phyloP scores from a whole-genome alignment of 2,888 invertebrate species.

The Ormyrus nitidulus region DNA sequence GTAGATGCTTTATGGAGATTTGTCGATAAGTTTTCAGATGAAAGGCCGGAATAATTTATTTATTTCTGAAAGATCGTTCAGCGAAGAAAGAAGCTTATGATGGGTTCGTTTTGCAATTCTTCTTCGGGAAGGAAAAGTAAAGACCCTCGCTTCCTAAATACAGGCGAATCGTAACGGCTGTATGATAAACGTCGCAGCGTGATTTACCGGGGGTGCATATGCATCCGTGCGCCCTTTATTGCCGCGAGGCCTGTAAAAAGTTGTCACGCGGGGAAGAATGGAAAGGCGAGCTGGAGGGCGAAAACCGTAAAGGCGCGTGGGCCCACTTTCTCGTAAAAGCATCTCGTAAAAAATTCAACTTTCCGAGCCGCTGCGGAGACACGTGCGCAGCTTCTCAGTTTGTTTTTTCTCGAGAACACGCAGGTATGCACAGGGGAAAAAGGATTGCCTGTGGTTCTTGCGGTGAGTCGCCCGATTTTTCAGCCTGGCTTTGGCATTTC shows the following conservation, averaged over 20 bases:
- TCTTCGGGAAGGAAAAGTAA: no score
- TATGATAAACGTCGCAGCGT: conserved; percentile 33
- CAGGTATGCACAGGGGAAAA: no score
- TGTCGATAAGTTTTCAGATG: no score
- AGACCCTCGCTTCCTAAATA: conserved; percentile 7
- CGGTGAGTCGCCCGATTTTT: background rate
- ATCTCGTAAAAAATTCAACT: conserved; percentile 40
- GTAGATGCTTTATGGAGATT: no score
- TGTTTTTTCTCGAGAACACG: no score
- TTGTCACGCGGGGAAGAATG: conserved; percentile 2
- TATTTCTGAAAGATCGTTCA: no score
- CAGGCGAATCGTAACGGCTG: conserved; percentile 31
- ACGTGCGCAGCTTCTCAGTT: no score
- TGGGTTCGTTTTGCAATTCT: no score
- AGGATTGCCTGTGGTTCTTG: no score
- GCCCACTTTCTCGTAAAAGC: conserved; percentile 10
- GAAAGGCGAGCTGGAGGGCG: background rate
- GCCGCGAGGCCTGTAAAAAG: conserved; percentile 30
- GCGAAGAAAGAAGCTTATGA: no score
- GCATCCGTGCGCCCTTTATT: conserved; percentile 43
- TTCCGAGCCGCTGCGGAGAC: background rate
- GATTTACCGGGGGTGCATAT: conserved; percentile 42
- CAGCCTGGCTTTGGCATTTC: background rate
- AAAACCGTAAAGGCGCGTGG: conserved; percentile 33
- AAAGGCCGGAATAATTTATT: no score